Percentiles rank a stretch among this genome's conserved stretches.
Evolutionary conservation across 2,888 invertebrate species (phyloP).

Genomic region (Lissonota sp.): DNA sequence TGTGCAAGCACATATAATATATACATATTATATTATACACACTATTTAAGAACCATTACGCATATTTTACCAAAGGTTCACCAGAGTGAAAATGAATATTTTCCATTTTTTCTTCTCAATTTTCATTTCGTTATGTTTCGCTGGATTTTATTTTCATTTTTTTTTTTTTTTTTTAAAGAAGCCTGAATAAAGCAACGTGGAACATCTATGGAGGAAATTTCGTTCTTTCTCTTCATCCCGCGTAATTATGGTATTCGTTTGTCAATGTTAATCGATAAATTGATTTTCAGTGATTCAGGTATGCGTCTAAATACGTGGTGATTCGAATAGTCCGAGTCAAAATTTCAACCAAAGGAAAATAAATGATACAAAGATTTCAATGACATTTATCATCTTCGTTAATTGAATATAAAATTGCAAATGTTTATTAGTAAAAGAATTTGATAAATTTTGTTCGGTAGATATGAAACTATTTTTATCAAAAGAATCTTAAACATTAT

Average conservation of each 20-base stretch:
- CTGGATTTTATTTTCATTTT: conserved; percentile 40
- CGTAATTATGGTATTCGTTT: background rate
- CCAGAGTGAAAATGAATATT: conserved; percentile 72
- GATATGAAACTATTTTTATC: too few relatives aligned
- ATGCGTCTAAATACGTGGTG: too few relatives aligned
- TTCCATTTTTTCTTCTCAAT: conserved; percentile 43
- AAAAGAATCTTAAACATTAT: too few relatives aligned
- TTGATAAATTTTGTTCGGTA: too few relatives aligned
- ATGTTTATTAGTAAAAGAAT: too few relatives aligned
- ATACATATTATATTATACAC: conserved; percentile 45
- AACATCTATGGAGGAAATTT: conserved; percentile 1
- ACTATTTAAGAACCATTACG: conserved; percentile 63
- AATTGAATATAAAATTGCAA: too few relatives aligned
- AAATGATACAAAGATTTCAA: too few relatives aligned
- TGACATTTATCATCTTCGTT: too few relatives aligned
- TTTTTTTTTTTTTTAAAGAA: conserved; percentile 70
- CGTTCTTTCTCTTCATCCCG: too few relatives aligned
- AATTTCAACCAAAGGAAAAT: too few relatives aligned
- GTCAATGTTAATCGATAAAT: background rate
- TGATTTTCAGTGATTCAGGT: too few relatives aligned
- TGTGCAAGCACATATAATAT: conserved; percentile 8
- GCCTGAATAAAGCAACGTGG: conserved; percentile 36
- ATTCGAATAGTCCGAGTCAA: too few relatives aligned
- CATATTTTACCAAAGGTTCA: conserved; percentile 79
- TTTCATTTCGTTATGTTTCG: conserved; percentile 70